Conservation (phyloP, 2,797 vertebrate species). For the Danio kyathit region DNA sequence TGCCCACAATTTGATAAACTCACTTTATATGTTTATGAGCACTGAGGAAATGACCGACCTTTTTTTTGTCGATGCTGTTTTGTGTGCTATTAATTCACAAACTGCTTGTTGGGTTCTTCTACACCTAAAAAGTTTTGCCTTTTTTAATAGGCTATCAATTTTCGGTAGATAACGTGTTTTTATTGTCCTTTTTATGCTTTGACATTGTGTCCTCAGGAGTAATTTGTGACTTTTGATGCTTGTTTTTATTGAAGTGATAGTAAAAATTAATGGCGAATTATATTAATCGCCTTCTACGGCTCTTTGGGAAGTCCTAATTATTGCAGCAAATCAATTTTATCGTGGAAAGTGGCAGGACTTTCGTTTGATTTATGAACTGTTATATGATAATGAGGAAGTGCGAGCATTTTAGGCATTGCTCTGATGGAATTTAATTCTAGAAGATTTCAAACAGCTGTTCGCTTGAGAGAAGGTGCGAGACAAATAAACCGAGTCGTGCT, state of each 20-base stretch:
- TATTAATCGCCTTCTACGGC: slow-evolving; percentile 26
- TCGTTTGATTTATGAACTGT: slow-evolving; percentile 60
- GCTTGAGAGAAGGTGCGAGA: slow-evolving; percentile 54
- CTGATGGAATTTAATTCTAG: slow-evolving; percentile 65
- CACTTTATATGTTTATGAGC: slow-evolving; percentile 18
- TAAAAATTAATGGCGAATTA: slow-evolving; percentile 41
- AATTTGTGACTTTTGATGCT: slow-evolving; percentile 43
- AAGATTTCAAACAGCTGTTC: slow-evolving; percentile 63
- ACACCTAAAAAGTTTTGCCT: slow-evolving; percentile 11
- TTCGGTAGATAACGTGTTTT: slow-evolving; percentile 54
- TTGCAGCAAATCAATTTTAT: slow-evolving; percentile 49
- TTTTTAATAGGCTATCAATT: slow-evolving; percentile 52
- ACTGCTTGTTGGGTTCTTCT: background rate
- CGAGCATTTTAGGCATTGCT: slow-evolving; percentile 58
- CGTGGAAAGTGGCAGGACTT: slow-evolving; percentile 34
- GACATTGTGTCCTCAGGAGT: slow-evolving; percentile 38
- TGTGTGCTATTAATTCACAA: slow-evolving; percentile 22
- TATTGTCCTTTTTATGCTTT: slow-evolving; percentile 29
- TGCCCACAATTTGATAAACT: slow-evolving; percentile 41
- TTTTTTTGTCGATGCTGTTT: background rate
- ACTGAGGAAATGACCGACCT: slow-evolving; percentile 9
- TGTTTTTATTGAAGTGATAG: slow-evolving; percentile 42
- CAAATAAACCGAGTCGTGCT: slow-evolving; percentile 60
- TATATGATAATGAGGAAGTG: slow-evolving; percentile 57
- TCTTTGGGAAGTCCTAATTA: slow-evolving; percentile 46